Percentiles rank a stretch among this genome's conserved stretches.
Evolutionary conservation across 2,113 vertebrate genomes (phyloP).

Genomic region (Bothrops jararaca): DNA sequence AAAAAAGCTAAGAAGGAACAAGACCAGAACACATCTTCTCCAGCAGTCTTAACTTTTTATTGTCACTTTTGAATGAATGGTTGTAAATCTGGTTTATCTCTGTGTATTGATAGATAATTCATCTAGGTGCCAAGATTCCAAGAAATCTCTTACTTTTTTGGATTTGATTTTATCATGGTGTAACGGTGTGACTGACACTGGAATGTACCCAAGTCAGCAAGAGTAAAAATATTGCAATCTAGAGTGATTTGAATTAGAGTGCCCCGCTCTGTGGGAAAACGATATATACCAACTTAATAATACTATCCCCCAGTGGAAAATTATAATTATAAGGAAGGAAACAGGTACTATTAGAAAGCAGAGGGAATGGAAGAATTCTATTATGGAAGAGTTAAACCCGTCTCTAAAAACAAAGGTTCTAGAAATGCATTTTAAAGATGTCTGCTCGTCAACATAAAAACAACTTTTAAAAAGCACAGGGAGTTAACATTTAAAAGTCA

Average conservation of each 20-base stretch:
- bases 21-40: too few species aligned
- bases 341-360: background rate
- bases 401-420: background rate
- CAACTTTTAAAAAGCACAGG: constrained; percentile 10
- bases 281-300: background rate
- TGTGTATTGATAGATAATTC: background rate
- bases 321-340: background rate
- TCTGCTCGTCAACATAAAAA: constrained; percentile 20
- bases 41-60: background rate
- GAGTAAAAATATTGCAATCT: background rate
- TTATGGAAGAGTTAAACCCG: constrained; percentile 7
- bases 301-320: background rate
- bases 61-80: background rate
- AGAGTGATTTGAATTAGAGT: background rate
- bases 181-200: background rate
- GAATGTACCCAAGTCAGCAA: background rate
- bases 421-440: background rate
- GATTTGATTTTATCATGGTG: background rate
- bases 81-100: background rate
- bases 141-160: background rate
- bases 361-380: background rate
- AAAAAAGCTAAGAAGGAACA: too few species aligned
- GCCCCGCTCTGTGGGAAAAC: too few species aligned
- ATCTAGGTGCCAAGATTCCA: background rate
- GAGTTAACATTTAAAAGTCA: constrained; percentile 67